Conservation (phyloP, 2,113 vertebrate genomes). For the Gnathonemus echidnorhynchus region DNA sequence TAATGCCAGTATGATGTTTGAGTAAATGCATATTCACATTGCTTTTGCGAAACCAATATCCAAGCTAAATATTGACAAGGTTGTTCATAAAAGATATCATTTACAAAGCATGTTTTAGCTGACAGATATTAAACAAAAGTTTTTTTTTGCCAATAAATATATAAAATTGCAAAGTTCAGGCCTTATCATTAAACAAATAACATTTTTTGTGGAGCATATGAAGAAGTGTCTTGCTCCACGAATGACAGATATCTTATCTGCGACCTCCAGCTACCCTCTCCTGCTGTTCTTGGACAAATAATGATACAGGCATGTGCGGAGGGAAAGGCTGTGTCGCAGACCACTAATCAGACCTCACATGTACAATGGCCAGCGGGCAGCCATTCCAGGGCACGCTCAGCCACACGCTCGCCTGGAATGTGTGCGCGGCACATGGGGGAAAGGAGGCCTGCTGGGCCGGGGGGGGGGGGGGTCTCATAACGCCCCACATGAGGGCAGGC, state of each 20-base stretch:
- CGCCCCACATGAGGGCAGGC: neutral
- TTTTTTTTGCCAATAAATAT: neutral
- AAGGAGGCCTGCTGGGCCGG: neutral
- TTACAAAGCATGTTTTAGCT: neutral
- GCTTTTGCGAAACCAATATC: neutral
- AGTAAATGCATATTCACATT: neutral
- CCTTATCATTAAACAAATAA: constrained; percentile 36
- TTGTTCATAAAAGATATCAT: neutral
- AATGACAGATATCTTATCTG: constrained; percentile 19
- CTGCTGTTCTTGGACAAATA: constrained; percentile 8
- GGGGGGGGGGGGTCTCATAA: neutral
- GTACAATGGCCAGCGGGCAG: neutral
- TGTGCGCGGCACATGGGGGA: neutral
- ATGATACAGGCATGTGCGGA: neutral
- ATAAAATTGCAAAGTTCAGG: constrained; percentile 16
- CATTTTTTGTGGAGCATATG: constrained; percentile 19
- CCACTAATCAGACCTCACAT: constrained; percentile 16
- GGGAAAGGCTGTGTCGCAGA: neutral
- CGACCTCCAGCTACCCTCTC: neutral
- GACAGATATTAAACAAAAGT: neutral
- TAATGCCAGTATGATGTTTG: neutral
- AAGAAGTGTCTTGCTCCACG: constrained; percentile 7
- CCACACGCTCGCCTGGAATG: neutral
- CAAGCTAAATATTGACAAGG: constrained; percentile 1
- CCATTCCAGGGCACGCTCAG: neutral